phyloP scores from a whole-genome alignment of 2,888 invertebrate genomes.

The Orthonevra nobilis region DNA sequence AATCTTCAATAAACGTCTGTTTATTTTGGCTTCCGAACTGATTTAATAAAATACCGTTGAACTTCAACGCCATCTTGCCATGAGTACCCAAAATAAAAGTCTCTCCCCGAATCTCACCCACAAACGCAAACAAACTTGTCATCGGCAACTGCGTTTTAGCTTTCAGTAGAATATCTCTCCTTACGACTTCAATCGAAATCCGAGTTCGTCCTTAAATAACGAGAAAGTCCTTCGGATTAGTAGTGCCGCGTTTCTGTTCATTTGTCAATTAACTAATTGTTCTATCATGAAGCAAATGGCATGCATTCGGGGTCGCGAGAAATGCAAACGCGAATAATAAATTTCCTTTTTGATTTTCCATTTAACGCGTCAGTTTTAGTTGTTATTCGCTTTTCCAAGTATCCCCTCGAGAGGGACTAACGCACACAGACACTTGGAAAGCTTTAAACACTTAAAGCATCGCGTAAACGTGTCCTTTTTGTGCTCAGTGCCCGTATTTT shows the following conservation, averaged over 20 bases:
- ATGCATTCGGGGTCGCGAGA: not conserved
- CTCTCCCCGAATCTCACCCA: not conserved
- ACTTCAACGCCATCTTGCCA: constrained; percentile 33
- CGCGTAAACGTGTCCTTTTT: constrained; percentile 8
- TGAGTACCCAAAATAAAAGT: not conserved
- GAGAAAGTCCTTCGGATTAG: constrained; percentile 49
- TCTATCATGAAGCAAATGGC: constrained; percentile 27
- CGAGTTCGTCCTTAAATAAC: constrained; percentile 46
- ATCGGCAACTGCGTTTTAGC: constrained; percentile 24
- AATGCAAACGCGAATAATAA: not conserved
- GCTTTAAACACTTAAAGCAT: not conserved
- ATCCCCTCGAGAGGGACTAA: not conserved
- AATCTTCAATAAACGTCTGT: too few relatives aligned
- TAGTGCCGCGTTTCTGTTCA: constrained; percentile 49
- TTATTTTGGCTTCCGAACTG: too few relatives aligned
- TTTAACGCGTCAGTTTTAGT: not conserved
- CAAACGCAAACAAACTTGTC: not conserved
- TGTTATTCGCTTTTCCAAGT: constrained; percentile 43
- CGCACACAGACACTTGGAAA: not conserved
- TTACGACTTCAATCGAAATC: constrained; percentile 14
- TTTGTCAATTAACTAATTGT: constrained; percentile 45
- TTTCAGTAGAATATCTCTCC: not conserved
- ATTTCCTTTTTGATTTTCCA: not conserved
- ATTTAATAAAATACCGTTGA: not conserved
- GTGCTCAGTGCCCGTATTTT: too few relatives aligned